Percentiles rank a stretch among this genome's conserved stretches.
phyloP scores from a whole-genome alignment of 2,113 vertebrate genomes.

The Empidonax alnorum region DNA sequence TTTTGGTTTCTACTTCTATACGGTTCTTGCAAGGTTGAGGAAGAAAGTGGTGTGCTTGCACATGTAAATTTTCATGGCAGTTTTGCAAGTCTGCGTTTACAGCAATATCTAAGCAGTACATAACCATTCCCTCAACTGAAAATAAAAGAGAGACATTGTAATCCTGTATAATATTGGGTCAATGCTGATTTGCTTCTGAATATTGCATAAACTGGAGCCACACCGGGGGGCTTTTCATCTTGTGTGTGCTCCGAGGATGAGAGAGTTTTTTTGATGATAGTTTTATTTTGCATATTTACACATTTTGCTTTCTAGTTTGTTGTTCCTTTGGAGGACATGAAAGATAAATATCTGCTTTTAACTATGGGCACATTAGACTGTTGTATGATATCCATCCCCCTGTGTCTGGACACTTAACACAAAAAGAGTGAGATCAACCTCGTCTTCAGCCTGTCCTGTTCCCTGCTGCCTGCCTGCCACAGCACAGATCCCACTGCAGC shows the following conservation, averaged over 20 bases:
- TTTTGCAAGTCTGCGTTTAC: neutral
- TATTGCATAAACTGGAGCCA: neutral
- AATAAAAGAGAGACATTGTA: neutral
- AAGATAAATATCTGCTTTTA: neutral
- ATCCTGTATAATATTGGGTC: neutral
- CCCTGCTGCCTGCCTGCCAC: neutral
- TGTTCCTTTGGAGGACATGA: neutral
- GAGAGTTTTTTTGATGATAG: neutral
- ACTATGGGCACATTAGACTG: neutral
- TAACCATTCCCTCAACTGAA: neutral
- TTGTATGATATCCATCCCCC: neutral
- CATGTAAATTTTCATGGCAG: neutral
- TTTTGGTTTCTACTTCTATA: neutral
- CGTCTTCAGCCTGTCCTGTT: neutral
- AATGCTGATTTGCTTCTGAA: neutral
- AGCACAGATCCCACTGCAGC: neutral
- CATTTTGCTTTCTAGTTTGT: neutral
- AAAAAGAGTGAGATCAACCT: neutral
- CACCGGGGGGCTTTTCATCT: rapidly evolving
- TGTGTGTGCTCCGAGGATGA: neutral
- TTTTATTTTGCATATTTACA: neutral
- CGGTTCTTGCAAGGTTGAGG: neutral
- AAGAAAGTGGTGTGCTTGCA: neutral
- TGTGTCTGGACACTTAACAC: neutral
- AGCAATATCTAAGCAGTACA: neutral